A percentile compares a stretch with the other conserved stretches of the same genome.
Conservation (phyloP, 2,888 invertebrate species). For the Macrosiphum euphorbiae region DNA sequence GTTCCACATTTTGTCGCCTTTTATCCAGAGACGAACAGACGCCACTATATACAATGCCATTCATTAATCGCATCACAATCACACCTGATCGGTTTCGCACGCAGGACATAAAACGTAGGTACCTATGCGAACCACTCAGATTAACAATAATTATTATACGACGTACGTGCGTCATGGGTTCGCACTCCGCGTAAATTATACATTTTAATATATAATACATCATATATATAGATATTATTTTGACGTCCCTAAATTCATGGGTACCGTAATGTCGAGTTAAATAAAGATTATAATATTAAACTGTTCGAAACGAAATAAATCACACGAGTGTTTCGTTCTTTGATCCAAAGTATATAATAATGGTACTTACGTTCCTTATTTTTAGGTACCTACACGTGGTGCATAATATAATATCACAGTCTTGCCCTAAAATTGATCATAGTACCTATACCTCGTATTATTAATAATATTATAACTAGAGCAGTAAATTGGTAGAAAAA, state of each 20-base stretch:
- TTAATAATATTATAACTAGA: background rate
- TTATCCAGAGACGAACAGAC: background rate
- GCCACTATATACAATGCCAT: background rate
- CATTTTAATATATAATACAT: background rate
- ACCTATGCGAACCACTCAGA: background rate
- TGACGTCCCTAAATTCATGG: background rate
- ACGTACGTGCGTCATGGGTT: background rate
- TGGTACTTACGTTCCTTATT: background rate
- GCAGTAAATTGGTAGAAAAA: too few species aligned
- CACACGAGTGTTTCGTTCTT: background rate
- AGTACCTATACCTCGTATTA: background rate
- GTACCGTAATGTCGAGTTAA: background rate
- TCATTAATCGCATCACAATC: conserved; percentile 2
- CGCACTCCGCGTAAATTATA: background rate
- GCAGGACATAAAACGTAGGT: background rate
- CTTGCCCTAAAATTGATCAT: background rate
- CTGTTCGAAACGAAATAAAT: background rate
- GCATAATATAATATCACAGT: background rate
- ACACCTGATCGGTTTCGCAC: background rate
- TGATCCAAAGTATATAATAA: background rate
- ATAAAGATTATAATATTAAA: background rate
- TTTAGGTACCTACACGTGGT: background rate
- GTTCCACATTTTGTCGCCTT: background rate
- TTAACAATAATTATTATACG: background rate
- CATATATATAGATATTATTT: background rate